A percentile compares a stretch with the other conserved stretches of the same genome.
Conservation (phyloP, 2,888 invertebrate genomes). For the Ischnura elegans region DNA sequence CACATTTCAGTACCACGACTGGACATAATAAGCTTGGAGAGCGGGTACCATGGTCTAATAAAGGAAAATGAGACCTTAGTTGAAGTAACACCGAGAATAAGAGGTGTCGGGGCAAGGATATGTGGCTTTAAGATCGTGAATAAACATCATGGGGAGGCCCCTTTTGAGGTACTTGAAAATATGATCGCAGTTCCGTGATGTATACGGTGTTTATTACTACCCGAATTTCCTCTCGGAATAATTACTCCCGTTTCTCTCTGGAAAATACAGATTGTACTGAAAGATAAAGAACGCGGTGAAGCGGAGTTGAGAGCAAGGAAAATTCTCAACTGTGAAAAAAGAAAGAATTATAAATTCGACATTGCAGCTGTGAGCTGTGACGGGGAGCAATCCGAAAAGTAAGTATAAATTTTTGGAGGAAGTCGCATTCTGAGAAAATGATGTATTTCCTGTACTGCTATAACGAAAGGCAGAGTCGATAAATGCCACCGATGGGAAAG, state of each 20-base stretch:
- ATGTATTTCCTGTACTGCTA: too few relatives aligned
- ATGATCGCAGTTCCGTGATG: background rate
- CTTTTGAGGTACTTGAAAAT: constrained; percentile 86
- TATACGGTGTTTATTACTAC: background rate
- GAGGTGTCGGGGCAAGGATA: constrained; percentile 88
- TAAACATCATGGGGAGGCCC: constrained; percentile 95
- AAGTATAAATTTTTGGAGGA: constrained; percentile 75
- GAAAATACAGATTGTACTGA: constrained; percentile 75
- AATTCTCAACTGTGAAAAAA: constrained; percentile 94
- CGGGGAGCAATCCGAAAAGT: constrained; percentile 91
- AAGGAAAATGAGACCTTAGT: constrained; percentile 95
- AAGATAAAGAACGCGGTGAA: constrained; percentile 81
- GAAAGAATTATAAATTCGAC: constrained; percentile 96
- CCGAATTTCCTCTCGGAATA: background rate
- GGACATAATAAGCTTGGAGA: constrained; percentile 89
- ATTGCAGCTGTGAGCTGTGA: constrained; percentile 96
- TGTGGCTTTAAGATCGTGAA: constrained; percentile 94
- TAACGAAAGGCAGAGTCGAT: too few relatives aligned
- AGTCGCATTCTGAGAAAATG: background rate
- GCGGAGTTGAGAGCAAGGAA: constrained; percentile 91
- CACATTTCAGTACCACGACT: constrained; percentile 84
- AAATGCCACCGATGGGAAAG: too few relatives aligned
- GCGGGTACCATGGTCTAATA: constrained; percentile 95
- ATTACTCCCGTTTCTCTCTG: constrained; percentile 67
- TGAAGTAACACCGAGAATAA: constrained; percentile 94